Evolutionary conservation across 2,797 vertebrate species (phyloP).

Genomic region (Linurgus olivaceus): DNA sequence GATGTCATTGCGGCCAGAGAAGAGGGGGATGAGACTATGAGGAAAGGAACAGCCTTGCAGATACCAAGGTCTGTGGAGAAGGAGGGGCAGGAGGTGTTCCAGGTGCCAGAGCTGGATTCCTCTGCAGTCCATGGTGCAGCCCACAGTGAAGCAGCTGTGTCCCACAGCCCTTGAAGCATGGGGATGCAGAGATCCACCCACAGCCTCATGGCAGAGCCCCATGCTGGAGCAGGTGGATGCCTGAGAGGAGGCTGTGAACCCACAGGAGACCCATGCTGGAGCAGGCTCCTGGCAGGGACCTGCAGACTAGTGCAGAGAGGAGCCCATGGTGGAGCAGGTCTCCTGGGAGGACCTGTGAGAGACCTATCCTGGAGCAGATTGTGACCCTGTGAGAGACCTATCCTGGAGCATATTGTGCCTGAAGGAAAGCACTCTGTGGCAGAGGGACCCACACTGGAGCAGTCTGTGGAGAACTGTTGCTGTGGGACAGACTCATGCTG

Average conservation of each 20-base stretch:
- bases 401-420: neutral
- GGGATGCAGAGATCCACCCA: neutral
- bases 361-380: neutral
- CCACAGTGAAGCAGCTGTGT: neutral
- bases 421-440: neutral
- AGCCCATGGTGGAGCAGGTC: neutral
- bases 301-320: neutral
- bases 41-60: neutral
- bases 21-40: fast-evolving
- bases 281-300: neutral
- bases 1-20: fast-evolving
- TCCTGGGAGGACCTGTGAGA: neutral
- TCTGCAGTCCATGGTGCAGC: neutral
- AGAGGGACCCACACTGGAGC: neutral
- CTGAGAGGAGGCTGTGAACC: neutral
- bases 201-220: neutral
- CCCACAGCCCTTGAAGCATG: fast-evolving
- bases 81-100: neutral
- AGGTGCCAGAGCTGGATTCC: neutral
- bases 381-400: too few relatives aligned
- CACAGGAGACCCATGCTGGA: neutral
- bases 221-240: fast-evolving
- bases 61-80: neutral
- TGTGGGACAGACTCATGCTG: neutral
- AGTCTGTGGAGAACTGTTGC: neutral